Evolutionary conservation across 2,797 vertebrate species (phyloP), one percentile per base, ranked within the genome.

Genomic region (Alca torda): DNA sequence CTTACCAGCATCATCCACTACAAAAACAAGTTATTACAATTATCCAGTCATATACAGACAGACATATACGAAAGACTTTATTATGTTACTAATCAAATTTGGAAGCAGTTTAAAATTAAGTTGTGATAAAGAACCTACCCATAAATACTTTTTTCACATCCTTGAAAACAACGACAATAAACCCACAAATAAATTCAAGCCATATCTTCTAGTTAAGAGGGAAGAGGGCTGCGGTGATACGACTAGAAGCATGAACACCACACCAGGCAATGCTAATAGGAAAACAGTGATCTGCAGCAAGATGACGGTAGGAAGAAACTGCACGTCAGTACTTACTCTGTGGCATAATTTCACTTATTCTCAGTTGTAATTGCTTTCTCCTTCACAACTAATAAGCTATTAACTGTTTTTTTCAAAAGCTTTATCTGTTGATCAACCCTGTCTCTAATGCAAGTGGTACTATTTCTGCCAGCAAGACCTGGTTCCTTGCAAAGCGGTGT

Each of bases 1-100:
- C 98, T 99, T 99, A 84, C 99, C 99, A 79, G 99, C 98, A 97
- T 99, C 99, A 82, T 99, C 99, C 99, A 99, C 99, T 99, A 97
- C 84, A 98, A 97, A 97, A 96, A 96, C 75, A 97, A 95, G 74
- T 95, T 89, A 93, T 80, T 95, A 96, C 41, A 91, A 89, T 95
- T 95, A 97, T 53, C 78, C 84, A 87, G 93, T 84, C 90, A 90
- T 90, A 95, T 53, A 94, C 33, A 92, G 69, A 89, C 45, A 94
- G 68, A 93, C 45, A 92, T 21, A 56, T 20, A 86, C 31, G 43
- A 95, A 82, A 94, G 26, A 86, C 6, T 82, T 84, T 33, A 90
- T 75, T 74, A 84, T 46, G 68, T 77, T 73, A 86, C 51, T 69
- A 94, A 67, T 90, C 63, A 41, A 89, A 92, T 88, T 48, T 83